phyloP scores from a whole-genome alignment of 1,140 invertebrate genomes.

The Teleogryllus occipitalis region DNA sequence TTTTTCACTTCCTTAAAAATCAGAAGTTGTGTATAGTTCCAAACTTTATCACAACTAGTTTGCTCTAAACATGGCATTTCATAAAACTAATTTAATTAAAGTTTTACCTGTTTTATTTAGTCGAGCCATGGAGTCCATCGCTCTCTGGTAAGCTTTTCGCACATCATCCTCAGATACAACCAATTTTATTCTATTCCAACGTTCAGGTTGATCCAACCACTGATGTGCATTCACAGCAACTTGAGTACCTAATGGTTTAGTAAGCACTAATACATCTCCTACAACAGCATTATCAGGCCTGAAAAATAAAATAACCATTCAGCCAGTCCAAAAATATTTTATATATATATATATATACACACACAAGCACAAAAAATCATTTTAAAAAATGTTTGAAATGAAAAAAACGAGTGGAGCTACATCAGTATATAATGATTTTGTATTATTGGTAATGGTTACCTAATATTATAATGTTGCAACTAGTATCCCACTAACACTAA shows the following conservation, averaged over 20 bases:
- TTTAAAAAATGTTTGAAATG: no score
- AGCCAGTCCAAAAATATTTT: neutral
- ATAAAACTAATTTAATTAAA: neutral
- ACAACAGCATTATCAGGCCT: constrained; percentile 88
- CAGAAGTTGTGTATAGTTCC: no score
- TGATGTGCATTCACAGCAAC: constrained; percentile 96
- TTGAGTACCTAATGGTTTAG: constrained; percentile 90
- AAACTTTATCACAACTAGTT: no score
- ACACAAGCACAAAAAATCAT: no score
- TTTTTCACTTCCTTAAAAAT: no score
- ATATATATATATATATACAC: neutral
- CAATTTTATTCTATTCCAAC: constrained; percentile 92
- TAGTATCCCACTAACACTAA: no score
- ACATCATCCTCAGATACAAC: constrained; percentile 94
- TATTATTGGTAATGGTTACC: no score
- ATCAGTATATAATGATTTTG: no score
- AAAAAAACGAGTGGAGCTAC: no score
- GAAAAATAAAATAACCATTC: neutral
- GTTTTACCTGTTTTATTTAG: constrained; percentile 65
- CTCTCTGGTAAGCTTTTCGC: constrained; percentile 87
- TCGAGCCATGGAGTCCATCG: constrained; percentile 96
- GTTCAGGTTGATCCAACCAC: constrained; percentile 91
- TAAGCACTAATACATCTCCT: constrained; percentile 92
- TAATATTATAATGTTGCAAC: no score
- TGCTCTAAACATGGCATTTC: neutral